Base-by-base conservation (phyloP, 2,888 invertebrate species). In the Tineola bisselliella region DNA sequence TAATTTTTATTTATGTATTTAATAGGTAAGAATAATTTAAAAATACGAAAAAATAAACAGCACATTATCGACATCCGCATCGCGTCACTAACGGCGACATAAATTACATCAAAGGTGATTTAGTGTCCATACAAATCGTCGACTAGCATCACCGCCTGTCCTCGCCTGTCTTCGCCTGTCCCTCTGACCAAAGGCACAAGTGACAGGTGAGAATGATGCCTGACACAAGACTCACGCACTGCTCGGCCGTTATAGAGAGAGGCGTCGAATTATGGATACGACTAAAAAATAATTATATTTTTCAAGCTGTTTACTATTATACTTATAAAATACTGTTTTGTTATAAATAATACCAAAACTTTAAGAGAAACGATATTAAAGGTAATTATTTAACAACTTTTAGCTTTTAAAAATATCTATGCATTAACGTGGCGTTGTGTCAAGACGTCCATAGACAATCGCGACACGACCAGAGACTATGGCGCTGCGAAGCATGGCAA, bases 61-160 rank as follows among this genome's bases (percentile, higher is more conserved):
- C 63, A 63, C 62, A 66, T 62, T 63, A 67, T 68, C 68, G 69
- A 67, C 64, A 54, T 25, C 54, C 25, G 54, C 19, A 25, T 54
- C 19, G 17, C 84, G 72, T 69, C 82, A 75, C 82, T 82, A 76
- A 66, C 66, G 64, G 63, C 69, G 66, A 66, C 81, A 79, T 84
- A 84, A 82, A 84, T 84, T 82, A 84, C 81, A 79, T 79, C 78
- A 81, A 76, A 81, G 82, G 82, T 84, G 82, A 84, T 84, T 84
- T 84, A 84, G 80, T 81, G 73, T 65, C 73, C 72, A 77, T 79
- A 81, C 81, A 81, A 82, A 81, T 74, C 76, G 77, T 72, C 70
- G 77, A 75, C 80, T 77, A 77, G 77, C 76, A 72, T 71, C 70
- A 74, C 73, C 73, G 71, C 76, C 75, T 74, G 79, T 74, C 79